phyloP scores from a whole-genome alignment of 2,797 vertebrate species.

The Pangasius sanitwongsei region DNA sequence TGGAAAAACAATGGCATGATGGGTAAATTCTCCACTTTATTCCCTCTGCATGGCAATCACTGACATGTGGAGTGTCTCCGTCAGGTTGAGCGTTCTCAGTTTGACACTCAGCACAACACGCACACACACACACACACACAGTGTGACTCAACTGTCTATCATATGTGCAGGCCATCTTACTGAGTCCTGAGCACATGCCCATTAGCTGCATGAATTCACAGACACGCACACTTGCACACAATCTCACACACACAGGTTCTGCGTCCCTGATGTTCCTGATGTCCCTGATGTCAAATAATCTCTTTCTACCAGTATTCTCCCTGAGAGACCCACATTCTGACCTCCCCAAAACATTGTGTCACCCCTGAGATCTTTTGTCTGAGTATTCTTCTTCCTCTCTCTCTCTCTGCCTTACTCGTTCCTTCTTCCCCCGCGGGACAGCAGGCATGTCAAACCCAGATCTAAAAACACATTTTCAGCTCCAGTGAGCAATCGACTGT shows the following conservation, averaged over 20 bases:
- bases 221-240: conserved; percentile 12
- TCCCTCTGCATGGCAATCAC: conserved; percentile 55
- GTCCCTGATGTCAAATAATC: conserved; percentile 26
- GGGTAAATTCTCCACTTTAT: conserved; percentile 37
- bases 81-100: conserved; percentile 38
- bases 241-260: neutral
- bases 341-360: conserved; percentile 40
- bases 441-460: conserved; percentile 75
- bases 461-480: conserved; percentile 81
- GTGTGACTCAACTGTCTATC: conserved; percentile 30
- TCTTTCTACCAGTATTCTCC: conserved; percentile 13
- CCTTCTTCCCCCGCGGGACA: conserved; percentile 64
- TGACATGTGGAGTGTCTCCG: conserved; percentile 67
- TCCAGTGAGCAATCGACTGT: conserved; percentile 78
- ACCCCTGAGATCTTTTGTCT: conserved; percentile 39
- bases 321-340: conserved; percentile 33
- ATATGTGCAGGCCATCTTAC: neutral
- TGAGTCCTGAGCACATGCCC: conserved; percentile 14
- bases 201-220: conserved; percentile 33
- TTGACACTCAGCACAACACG: conserved; percentile 27
- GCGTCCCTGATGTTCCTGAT: neutral
- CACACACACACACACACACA: conserved; percentile 16
- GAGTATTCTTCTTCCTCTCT: neutral
- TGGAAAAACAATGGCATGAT: conserved; percentile 48
- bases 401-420: conserved; percentile 16